Evolutionary conservation across 2,113 vertebrate genomes (phyloP).

Genomic region (Psephotus haematonotus): DNA sequence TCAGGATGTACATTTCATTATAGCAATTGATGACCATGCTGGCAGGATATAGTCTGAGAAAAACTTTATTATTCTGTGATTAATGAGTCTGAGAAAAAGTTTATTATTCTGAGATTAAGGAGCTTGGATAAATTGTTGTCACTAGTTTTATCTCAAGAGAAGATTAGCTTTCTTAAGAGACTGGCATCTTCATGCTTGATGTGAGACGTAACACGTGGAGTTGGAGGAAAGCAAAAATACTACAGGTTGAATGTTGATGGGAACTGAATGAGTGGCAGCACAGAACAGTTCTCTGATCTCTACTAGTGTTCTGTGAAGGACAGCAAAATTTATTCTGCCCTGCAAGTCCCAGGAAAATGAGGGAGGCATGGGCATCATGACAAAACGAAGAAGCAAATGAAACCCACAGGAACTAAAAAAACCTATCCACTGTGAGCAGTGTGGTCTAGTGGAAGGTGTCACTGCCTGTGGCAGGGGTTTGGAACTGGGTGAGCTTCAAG

Average conservation of each 20-base stretch:
- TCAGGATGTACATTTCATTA: neutral
- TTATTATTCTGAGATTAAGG: neutral
- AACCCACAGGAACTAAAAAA: neutral
- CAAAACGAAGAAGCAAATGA: neutral
- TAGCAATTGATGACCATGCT: neutral
- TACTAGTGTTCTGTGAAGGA: neutral
- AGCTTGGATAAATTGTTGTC: neutral
- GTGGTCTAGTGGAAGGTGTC: neutral
- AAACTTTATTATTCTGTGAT: neutral
- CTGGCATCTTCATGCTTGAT: neutral
- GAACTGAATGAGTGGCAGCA: neutral
- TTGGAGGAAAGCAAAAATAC: neutral
- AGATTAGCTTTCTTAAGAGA: neutral
- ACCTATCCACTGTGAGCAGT: neutral
- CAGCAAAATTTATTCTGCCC: neutral
- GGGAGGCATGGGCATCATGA: neutral
- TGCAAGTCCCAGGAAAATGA: neutral
- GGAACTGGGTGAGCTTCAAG: neutral
- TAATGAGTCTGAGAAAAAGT: neutral
- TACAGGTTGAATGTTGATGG: neutral
- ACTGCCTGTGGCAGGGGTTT: neutral
- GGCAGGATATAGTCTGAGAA: neutral
- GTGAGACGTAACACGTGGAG: neutral
- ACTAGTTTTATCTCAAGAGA: neutral
- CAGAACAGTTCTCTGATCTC: neutral